phyloP scores from a whole-genome alignment of 2,888 invertebrate genomes.

The Epinotia ramella region DNA sequence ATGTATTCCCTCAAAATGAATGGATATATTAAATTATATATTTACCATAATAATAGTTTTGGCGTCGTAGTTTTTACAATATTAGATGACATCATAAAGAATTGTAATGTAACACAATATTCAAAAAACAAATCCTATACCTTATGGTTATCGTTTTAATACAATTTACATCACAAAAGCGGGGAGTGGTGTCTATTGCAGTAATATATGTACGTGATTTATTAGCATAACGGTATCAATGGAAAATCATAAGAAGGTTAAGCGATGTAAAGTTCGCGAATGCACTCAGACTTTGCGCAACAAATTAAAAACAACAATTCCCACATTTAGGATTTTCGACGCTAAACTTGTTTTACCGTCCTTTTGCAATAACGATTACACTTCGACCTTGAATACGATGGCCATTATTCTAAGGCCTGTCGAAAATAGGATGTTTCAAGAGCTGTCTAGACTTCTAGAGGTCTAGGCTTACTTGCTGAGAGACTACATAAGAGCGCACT shows the following conservation, averaged over 20 bases:
- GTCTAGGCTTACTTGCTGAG: neutral
- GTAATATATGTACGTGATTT: neutral
- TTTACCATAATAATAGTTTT: neutral
- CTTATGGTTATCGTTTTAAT: neutral
- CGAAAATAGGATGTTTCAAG: neutral
- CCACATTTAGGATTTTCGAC: slow-evolving; percentile 42
- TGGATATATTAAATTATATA: neutral
- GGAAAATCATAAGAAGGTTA: slow-evolving; percentile 24
- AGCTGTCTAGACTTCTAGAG: slow-evolving; percentile 14
- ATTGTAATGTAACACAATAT: neutral
- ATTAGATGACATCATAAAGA: too few species aligned
- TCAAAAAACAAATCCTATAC: neutral
- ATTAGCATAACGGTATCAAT: neutral
- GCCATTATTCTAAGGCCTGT: slow-evolving; percentile 21
- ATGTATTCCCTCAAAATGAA: too few species aligned
- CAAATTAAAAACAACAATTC: slow-evolving; percentile 40
- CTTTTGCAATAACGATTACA: slow-evolving; percentile 49
- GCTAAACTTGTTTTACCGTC: slow-evolving; percentile 47
- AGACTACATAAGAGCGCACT: neutral
- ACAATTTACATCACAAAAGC: neutral
- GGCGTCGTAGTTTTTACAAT: too few species aligned
- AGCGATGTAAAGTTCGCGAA: slow-evolving; percentile 31
- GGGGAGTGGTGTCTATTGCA: neutral
- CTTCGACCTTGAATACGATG: slow-evolving; percentile 40
- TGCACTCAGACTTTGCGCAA: slow-evolving; percentile 38